Evolutionary conservation across 2,113 vertebrate species (phyloP).

Genomic region (Thunnus maccoyii): DNA sequence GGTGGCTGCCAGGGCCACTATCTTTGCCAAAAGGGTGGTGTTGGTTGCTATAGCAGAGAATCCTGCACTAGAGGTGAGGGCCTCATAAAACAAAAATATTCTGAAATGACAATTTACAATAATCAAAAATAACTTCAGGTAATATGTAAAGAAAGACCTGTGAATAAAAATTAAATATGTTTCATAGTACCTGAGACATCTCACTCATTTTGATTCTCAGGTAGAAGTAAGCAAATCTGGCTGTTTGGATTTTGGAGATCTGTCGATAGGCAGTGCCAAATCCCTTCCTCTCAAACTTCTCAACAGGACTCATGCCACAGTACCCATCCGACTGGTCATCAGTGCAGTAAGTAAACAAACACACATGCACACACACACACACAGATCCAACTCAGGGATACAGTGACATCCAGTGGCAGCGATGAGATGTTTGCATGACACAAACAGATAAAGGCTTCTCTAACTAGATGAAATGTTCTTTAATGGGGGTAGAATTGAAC

Average conservation of each 20-base stretch:
- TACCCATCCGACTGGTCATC: conserved; percentile 94
- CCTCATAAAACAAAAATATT: not conserved
- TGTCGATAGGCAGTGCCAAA: conserved; percentile 89
- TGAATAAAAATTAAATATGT: not conserved
- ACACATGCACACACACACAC: not conserved
- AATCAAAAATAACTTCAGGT: no score
- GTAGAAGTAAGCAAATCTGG: conserved; percentile 86
- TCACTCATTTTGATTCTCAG: conserved; percentile 74
- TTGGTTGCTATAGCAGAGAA: conserved; percentile 92
- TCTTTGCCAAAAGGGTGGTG: conserved; percentile 89
- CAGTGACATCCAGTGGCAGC: conserved; percentile 15
- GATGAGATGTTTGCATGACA: not conserved
- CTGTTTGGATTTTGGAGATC: conserved; percentile 93
- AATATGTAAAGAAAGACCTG: not conserved
- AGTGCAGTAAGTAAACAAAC: conserved; percentile 90
- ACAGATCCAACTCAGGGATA: not conserved
- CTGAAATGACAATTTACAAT: no score
- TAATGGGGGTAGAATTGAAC: no score
- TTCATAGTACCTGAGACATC: not conserved
- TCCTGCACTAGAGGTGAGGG: conserved; percentile 90
- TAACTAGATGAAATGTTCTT: no score
- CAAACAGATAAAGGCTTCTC: not conserved
- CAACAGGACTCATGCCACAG: conserved; percentile 91
- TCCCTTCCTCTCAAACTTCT: conserved; percentile 91
- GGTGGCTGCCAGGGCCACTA: conserved; percentile 86